Percentiles rank a stretch among this genome's conserved stretches.
phyloP scores from a whole-genome alignment of 2,797 vertebrate species.

The Halcyon leucocephala region DNA sequence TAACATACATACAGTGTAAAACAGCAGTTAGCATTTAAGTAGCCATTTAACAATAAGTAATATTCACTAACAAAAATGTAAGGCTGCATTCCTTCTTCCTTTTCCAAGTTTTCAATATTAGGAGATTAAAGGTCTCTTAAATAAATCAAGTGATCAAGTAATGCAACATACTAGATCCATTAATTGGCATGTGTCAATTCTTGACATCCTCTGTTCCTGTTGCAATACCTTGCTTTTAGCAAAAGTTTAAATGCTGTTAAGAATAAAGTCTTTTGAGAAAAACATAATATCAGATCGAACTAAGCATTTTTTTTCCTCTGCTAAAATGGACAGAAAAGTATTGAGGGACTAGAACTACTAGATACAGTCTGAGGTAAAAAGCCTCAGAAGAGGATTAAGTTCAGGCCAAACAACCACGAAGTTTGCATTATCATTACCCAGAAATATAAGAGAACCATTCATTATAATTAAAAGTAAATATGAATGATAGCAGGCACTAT shows the following conservation, averaged over 20 bases:
- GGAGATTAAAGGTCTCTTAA: neutral
- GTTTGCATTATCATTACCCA: neutral
- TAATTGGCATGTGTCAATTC: neutral
- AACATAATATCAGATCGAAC: neutral
- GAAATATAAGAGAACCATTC: neutral
- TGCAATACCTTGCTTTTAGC: neutral
- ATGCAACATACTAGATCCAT: neutral
- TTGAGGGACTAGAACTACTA: neutral
- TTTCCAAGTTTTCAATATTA: neutral
- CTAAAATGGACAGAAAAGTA: neutral
- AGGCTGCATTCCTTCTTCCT: neutral
- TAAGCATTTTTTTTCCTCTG: neutral
- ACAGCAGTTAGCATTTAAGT: neutral
- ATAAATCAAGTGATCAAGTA: neutral
- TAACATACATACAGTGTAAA: neutral
- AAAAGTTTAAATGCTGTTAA: neutral
- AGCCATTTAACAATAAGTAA: neutral
- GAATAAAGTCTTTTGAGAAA: neutral
- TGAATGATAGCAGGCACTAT: neutral
- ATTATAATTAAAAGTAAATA: neutral
- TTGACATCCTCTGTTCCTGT: neutral
- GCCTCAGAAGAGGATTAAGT: neutral
- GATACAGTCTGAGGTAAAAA: neutral
- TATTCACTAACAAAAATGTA: neutral
- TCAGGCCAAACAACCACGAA: neutral